These are phyloP conservation scores for Drosophila robusta DNA, from an alignment of 2,888 invertebrate genomes.

Conservation along the genomic window DNA sequence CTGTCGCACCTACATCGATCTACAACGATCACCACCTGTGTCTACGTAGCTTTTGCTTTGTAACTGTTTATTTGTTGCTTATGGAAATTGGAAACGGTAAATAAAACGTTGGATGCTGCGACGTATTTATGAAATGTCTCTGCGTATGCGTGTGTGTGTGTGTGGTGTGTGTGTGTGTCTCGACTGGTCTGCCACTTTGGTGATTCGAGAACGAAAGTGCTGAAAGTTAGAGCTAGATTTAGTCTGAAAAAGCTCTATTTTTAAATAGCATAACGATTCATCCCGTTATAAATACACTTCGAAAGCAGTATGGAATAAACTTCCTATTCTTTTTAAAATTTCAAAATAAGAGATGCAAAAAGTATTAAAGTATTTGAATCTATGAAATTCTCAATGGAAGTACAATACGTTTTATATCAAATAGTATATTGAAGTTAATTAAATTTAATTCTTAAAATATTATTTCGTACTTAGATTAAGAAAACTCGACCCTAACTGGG, in stretches of 20 bases:
- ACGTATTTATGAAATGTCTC: slow-evolving; percentile 29
- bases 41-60: slow-evolving; percentile 24
- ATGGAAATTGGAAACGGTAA: slow-evolving; percentile 80
- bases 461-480: no score
- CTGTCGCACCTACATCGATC: slow-evolving; percentile 5
- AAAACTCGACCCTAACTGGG: no score
- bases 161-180: slow-evolving; percentile 12
- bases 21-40: slow-evolving; percentile 3
- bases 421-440: no score
- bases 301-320: no score
- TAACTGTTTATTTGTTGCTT: slow-evolving; percentile 69
- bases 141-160: slow-evolving; percentile 6
- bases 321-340: no score
- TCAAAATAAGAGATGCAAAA: no score
- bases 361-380: no score
- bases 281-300: no score
- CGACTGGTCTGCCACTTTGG: background rate
- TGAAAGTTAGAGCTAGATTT: slow-evolving; percentile 1
- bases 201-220: slow-evolving; percentile 73
- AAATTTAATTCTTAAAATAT: no score
- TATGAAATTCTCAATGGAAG: no score
- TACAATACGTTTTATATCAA: no score
- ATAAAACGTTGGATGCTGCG: slow-evolving; percentile 49
- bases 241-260: background rate
- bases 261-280: background rate